A percentile compares a stretch with the other conserved stretches of the same genome.
phyloP scores from a whole-genome alignment of 2,888 invertebrate genomes.

The Andrena praecox region DNA sequence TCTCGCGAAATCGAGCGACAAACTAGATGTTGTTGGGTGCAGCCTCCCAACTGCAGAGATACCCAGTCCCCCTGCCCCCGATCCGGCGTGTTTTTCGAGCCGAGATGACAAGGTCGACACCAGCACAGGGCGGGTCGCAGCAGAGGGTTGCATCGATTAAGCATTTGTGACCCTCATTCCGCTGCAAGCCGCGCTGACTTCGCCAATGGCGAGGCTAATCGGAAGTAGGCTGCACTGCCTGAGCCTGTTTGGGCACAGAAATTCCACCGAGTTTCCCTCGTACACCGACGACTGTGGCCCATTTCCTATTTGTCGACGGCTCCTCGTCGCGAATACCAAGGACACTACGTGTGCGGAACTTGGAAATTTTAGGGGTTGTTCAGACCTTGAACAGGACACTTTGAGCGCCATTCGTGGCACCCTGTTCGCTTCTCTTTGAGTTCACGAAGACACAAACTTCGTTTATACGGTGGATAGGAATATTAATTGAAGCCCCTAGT shows the following conservation, averaged over 20 bases:
- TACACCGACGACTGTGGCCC: not conserved
- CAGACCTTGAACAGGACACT: not conserved
- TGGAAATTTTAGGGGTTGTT: not conserved
- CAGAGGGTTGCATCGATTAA: slow-evolving; percentile 78
- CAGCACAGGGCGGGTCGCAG: slow-evolving; percentile 54
- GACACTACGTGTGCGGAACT: not conserved
- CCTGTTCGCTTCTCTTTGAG: not conserved
- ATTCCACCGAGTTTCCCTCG: slow-evolving; percentile 39
- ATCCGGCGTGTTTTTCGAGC: slow-evolving; percentile 35
- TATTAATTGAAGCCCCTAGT: too few relatives aligned
- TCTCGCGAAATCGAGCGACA: not conserved
- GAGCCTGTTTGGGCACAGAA: slow-evolving; percentile 1
- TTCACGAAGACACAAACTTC: not conserved
- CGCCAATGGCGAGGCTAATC: slow-evolving; percentile 65
- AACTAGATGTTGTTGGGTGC: not conserved
- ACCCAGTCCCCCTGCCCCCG: not conserved
- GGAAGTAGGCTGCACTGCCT: slow-evolving; percentile 44
- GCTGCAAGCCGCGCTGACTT: slow-evolving; percentile 53
- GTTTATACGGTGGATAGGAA: too few relatives aligned
- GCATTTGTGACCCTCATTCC: slow-evolving; percentile 75
- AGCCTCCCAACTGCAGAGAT: not conserved
- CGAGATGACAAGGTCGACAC: slow-evolving; percentile 65
- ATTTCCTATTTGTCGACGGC: slow-evolving; percentile 39
- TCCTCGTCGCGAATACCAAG: slow-evolving; percentile 26
- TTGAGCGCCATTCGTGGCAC: not conserved